Evolutionary conservation across 35 echinoderm and acorn worm species (phyloP), one percentile per base, ranked within the genome.

Genomic region (Eucidaris tribuloides): DNA sequence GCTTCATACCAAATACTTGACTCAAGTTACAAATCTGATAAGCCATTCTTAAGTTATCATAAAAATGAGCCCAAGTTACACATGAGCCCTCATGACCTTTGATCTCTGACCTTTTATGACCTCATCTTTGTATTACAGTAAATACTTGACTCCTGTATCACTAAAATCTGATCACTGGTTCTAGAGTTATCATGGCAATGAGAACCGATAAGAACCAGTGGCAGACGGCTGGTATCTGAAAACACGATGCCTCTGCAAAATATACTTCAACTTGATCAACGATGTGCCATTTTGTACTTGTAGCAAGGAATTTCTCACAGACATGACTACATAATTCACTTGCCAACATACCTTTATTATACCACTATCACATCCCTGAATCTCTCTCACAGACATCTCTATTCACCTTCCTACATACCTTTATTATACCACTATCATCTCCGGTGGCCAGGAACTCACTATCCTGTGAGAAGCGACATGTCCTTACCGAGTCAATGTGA

Each of bases 401-500:
- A n/a, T n/a, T n/a, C n/a, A n/a, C n/a, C n/a, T n/a, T n/a, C 19
- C 5, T 40, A 44, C 84, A 3, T 62, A 90, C 88, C 88, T 70
- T 83, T 49, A 92, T 80, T 45, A 91, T 42, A 7, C 93, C 93
- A 58, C 80, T 56, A 48, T 96, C 93, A 54, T 91, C 84, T 25
- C 93, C 93, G 0, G 93, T 96, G 25, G 89, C 93, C 25, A 96
- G 62, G 24, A 87, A 40, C 30, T 71, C 35, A 48, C 81, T 60
- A 29, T 96, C 89, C 1, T 65, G 71, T 32, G 93, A 91, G 36
- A 96, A 92, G 19, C 81, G 46, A 42, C 89, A 92, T 15, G 88
- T 91, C 34, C 92, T 43, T 1, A 94, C 84, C 6, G 76, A 42
- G n/a, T 96, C 93, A 15, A 46, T 42, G 31, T 96, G 93, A 18